Evolutionary conservation across 2,888 invertebrate species (phyloP).

Genomic region (Zelleria hepariella): DNA sequence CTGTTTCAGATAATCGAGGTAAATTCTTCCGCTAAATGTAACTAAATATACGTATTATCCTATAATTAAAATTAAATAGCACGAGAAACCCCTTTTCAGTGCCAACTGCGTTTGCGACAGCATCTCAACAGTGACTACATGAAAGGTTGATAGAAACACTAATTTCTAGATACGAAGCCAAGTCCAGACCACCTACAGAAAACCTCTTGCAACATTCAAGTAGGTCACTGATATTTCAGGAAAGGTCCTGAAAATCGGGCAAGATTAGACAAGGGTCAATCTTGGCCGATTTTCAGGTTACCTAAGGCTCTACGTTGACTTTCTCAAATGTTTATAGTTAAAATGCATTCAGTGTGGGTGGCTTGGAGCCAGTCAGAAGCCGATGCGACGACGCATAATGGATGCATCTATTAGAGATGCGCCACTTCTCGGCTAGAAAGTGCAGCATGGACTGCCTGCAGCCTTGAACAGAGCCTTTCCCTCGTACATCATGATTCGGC

Average conservation of each 20-base stretch:
- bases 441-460: slow-evolving; percentile 45
- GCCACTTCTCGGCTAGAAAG: slow-evolving; percentile 61
- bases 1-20: slow-evolving; percentile 11
- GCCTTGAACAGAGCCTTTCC: slow-evolving; percentile 65
- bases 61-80: too few species aligned
- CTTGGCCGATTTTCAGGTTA: neutral
- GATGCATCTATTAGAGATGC: slow-evolving; percentile 50
- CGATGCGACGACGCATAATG: slow-evolving; percentile 12
- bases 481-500: slow-evolving; percentile 55
- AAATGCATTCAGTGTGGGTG: neutral
- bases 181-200: too few species aligned
- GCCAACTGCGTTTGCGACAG: too few species aligned
- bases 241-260: too few species aligned
- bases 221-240: neutral
- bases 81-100: too few species aligned
- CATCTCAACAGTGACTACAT: too few species aligned
- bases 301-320: neutral
- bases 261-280: too few species aligned
- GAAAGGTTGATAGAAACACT: too few species aligned
- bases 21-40: neutral
- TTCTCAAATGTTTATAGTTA: neutral
- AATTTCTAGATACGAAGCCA: too few species aligned
- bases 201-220: too few species aligned
- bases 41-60: neutral
- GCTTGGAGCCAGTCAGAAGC: neutral